Conservation (phyloP, 2,888 invertebrate species). For the Lithodes maja region DNA sequence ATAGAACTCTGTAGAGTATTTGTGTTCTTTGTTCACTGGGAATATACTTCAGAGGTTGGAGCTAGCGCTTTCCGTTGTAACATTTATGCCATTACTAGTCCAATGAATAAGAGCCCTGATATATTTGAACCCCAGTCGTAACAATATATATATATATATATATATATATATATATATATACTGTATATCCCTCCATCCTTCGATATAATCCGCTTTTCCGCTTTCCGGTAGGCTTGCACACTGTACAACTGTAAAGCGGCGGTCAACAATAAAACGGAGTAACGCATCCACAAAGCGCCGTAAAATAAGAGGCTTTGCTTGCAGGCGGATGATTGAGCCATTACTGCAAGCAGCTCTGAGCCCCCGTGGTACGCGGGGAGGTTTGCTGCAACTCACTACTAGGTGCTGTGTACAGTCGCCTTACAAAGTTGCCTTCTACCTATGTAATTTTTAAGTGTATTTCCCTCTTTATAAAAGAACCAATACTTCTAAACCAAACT, state of each 20-base stretch:
- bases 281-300: slow-evolving; percentile 10
- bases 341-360: slow-evolving; percentile 34
- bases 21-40: too few species aligned
- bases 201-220: too few species aligned
- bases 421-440: background rate
- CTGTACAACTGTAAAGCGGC: background rate
- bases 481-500: background rate
- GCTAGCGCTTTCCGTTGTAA: too few species aligned
- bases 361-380: background rate
- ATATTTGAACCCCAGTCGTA: too few species aligned
- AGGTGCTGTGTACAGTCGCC: background rate
- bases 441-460: background rate
- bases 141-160: too few species aligned
- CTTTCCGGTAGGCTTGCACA: background rate
- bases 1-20: too few species aligned
- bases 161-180: too few species aligned
- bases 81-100: too few species aligned
- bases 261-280: slow-evolving; percentile 11
- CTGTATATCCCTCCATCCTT: too few species aligned
- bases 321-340: slow-evolving; percentile 43
- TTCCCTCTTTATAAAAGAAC: background rate
- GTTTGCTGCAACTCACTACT: background rate
- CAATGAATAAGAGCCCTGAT: too few species aligned
- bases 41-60: too few species aligned
- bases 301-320: slow-evolving; percentile 47